These are phyloP conservation scores for Zenarchopterus dispar DNA, from an alignment of 2,797 vertebrate species.

Conservation along the genomic window DNA sequence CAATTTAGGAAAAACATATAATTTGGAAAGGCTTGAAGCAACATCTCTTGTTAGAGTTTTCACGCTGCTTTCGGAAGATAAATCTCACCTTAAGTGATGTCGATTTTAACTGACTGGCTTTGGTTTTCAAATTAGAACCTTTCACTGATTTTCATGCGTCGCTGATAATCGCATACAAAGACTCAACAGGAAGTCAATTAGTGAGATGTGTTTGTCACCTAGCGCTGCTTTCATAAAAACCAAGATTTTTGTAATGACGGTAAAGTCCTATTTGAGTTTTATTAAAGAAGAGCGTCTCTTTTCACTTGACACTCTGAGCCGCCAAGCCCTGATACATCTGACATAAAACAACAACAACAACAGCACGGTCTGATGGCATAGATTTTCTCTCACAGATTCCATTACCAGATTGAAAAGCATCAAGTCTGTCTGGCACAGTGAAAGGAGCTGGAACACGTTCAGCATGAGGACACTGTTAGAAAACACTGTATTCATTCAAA, in stretches of 20 bases:
- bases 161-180: slow-evolving; percentile 3
- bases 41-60: background rate
- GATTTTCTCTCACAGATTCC: slow-evolving; percentile 37
- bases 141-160: slow-evolving; percentile 10
- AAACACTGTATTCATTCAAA: too few species aligned
- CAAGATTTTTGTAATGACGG: slow-evolving; percentile 27
- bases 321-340: slow-evolving; percentile 3
- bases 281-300: slow-evolving; percentile 17
- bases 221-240: slow-evolving; percentile 26
- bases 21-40: background rate
- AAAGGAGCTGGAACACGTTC: slow-evolving; percentile 23
- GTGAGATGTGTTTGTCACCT: background rate
- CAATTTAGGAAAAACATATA: background rate
- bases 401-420: slow-evolving; percentile 52
- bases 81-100: too few species aligned
- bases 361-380: slow-evolving; percentile 21
- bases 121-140: slow-evolving; percentile 3
- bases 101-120: too few species aligned
- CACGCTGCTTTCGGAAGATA: too few species aligned
- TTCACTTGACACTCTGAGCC: slow-evolving; percentile 19
- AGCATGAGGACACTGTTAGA: background rate
- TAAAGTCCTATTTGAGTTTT: slow-evolving; percentile 6
- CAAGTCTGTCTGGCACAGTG: slow-evolving; percentile 8
- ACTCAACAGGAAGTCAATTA: slow-evolving; percentile 13
- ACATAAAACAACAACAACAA: background rate